Evolutionary conservation across 2,797 vertebrate species (phyloP), one percentile per base, ranked within the genome.

Genomic region (Gymnodraco acuticeps): DNA sequence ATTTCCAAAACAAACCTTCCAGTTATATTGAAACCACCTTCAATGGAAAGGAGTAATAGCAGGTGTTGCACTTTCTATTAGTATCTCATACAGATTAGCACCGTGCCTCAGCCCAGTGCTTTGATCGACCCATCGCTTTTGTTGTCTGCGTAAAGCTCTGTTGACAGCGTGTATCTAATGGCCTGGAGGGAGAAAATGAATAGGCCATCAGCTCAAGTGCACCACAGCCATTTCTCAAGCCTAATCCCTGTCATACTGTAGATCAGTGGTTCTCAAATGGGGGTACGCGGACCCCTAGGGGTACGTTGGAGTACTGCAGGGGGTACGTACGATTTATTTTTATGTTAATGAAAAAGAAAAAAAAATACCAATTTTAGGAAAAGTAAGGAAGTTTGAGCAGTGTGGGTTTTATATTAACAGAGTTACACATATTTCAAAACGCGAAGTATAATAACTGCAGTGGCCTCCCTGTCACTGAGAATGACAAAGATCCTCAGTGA

Each of bases 91-190:
- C 31, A 82, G 78, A 84, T 79, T 55, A 82, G 53, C 10, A 17
- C 58, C 23, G 7, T 59, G 68, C 70, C 64, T 80, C 53, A 79
- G 73, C 68, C 38, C 54, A 23, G 43, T 13, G 17, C 90, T 90
- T 89, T 92, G 86, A 92, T 91, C 82, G 31, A 62, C 62, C 73
- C 64, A 50, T 33, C 6, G 38, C 82, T 77, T 87, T 78, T 84
- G 84, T 87, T 38, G 51, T 62, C 62, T 59, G 64, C 69, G 72
- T 87, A 88, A 87, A 87, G 84, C 87, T 61, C 64, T 82, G 88
- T 66, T 92, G 89, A 92, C 89, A 89, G 83, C 65, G 65, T 60
- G 77, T 82, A 80, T 90, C 83, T 73, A 51, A 78, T 54, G 70
- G 86, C 89, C 80, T 23, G 72, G 43, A 86, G 86, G 16, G 78